Conservation (phyloP, 2,797 vertebrate genomes). For the Neosilurus mollespiculum region DNA sequence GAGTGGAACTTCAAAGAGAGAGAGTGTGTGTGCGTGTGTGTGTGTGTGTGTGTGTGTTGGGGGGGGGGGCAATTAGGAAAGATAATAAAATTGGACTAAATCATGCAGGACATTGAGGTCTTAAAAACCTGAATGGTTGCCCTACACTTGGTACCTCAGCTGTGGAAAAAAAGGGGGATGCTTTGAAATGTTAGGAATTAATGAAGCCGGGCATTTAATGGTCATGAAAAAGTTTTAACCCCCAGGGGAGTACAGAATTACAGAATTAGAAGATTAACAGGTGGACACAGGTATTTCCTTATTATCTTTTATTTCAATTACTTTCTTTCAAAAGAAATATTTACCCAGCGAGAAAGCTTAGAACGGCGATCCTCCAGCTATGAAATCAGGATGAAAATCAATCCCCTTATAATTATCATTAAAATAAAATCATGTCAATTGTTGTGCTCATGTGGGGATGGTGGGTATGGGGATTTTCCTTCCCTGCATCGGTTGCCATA, state of each 20-base stretch:
- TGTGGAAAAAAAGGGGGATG: conserved; percentile 20
- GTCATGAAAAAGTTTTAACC: conserved; percentile 15
- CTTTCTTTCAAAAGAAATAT: background rate
- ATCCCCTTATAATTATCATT: background rate
- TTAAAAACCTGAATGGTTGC: conserved; percentile 42
- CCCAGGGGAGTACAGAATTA: conserved; percentile 1
- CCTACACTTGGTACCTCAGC: conserved; percentile 35
- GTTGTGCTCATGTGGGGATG: background rate
- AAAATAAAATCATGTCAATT: background rate
- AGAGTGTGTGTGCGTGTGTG: background rate
- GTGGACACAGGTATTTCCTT: conserved; percentile 25
- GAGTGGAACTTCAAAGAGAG: conserved; percentile 60
- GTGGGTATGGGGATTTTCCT: background rate
- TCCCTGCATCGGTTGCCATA: background rate
- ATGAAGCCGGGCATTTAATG: conserved; percentile 36
- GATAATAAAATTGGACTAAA: conserved; percentile 57
- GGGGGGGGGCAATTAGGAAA: conserved; percentile 36
- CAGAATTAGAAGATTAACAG: conserved; percentile 51
- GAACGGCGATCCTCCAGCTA: background rate
- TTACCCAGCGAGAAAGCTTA: background rate
- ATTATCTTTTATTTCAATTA: too few relatives aligned
- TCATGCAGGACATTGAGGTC: conserved; percentile 41
- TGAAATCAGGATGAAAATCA: background rate
- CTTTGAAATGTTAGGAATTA: conserved; percentile 41
- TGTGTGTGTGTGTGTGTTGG: too few relatives aligned